Evolutionary conservation across 2,113 vertebrate genomes (phyloP), one percentile per base, ranked within the genome.

Genomic region (Tricholaema leucomelas): DNA sequence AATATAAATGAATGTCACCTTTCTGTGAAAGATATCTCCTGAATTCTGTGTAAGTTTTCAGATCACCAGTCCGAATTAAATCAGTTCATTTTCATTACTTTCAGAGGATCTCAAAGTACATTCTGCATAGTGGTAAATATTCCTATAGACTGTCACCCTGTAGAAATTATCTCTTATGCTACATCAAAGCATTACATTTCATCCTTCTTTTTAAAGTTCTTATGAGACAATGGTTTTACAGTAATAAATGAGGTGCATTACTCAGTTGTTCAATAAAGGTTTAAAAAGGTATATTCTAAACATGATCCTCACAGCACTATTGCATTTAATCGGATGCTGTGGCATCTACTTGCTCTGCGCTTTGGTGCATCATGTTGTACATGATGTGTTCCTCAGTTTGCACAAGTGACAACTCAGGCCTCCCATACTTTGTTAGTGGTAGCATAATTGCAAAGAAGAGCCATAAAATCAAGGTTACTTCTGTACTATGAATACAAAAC

Each of bases 401-500:
- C 36, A 80, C 60, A 82, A 88, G 52, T 66, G 85, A 89, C 81
- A 95, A 65, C 59, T 35, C 42, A 65, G 67, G 44, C 60, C 46
- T 73, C 59, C 12, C 27, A 15, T 63, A 36, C 24, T 75, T 94
- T 88, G 36, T 65, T 83, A 90, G 50, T 40, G 36, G 30, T 42
- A 90, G 48, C 80, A 76, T 81, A 95, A 88, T 86, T 96, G 36
- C 56, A 92, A 30, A 74, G 77, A 18, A 81, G 40, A 80, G 60
- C 30, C 69, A 56, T 91, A 80, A 87, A 48, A 86, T 74, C 38
- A 94, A 95, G 88, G 82, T 95, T 76, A 81, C 40, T 88, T 93
- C 87, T 54, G 60, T 44, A 78, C 9, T 81, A 17, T 75, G 48
- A 72, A 80, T 86, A 74, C 20, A 92, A 93, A 94, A 76, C 80